Base-by-base conservation (phyloP, 2,888 invertebrate species). In the Amiota minor region DNA sequence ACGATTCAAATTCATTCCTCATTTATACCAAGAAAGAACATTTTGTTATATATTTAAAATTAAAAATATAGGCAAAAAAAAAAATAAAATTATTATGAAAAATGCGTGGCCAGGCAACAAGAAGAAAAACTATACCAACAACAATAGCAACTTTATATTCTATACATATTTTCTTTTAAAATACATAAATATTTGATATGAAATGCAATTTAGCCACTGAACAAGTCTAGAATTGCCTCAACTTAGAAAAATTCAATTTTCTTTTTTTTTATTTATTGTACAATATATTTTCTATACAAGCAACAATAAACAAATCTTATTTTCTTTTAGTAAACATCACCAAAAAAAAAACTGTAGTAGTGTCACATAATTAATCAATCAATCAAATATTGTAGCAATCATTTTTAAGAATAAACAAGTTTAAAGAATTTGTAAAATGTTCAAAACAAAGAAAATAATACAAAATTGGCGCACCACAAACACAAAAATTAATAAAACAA, bases 51-150 rank as follows among this genome's bases (percentile, higher is more conserved):
- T 11, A 67, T 53, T 59, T 16, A 75, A 75, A 64, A 65, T 49
- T 18, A 45, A 47, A 4, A n/a, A n/a, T n/a, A n/a, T n/a, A n/a
- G n/a, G n/a, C 2, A 20, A 67, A 50, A 49, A 12, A 50, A 50
- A 20, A 50, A 62, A 71, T 50, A 23, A 35, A 20, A 6, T 35
- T 20, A 62, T 64, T 45, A 64, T 76, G 73, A 78, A 85, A 86
- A 90, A 89, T 89, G 89, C 89, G 89, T 89, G 89, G 89, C 89
- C 90, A 89, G 89, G 89, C 89, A 89, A 88, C 82, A 81, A 76
- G 73, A 76, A 35, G 35, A 35, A 35, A 23, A 23, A 23, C 1
- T 23, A 23, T 2, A 23, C 2, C 35, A 4, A 35, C 35, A 35
- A 35, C 35, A 6, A 35, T 35, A 35, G 35, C 35, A 35, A 50